Evolutionary conservation across 2,113 vertebrate species (phyloP).

Genomic region (Ranitomeya imitator): DNA sequence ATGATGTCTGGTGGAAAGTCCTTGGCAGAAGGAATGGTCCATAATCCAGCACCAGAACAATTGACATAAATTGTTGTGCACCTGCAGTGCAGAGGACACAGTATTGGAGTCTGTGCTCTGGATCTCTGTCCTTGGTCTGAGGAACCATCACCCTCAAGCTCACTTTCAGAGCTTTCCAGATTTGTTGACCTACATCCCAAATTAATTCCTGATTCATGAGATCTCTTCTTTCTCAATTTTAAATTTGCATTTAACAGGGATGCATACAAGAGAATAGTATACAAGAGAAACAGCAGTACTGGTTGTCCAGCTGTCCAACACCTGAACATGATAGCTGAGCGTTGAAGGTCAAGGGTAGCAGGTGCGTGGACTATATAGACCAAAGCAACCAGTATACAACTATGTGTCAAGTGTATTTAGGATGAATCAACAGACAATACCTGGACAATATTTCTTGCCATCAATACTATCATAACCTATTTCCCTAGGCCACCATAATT

Average conservation of each 20-base stretch:
- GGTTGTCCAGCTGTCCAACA: background rate
- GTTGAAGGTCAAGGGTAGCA: too few relatives aligned
- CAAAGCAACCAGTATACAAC: background rate
- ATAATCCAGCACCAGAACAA: conserved; percentile 48
- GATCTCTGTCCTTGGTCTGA: background rate
- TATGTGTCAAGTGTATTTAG: background rate
- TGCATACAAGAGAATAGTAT: background rate
- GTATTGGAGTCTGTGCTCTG: background rate
- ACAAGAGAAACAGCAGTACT: background rate
- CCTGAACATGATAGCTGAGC: background rate
- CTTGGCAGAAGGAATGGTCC: background rate
- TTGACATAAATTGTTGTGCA: conserved; percentile 26
- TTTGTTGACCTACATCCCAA: background rate
- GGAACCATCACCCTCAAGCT: conserved; percentile 82
- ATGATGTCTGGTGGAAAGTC: conserved; percentile 13
- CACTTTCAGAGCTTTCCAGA: background rate
- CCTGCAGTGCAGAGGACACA: conserved; percentile 33
- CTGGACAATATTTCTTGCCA: background rate
- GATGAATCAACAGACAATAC: background rate
- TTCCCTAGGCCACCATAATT: background rate
- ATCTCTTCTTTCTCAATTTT: background rate
- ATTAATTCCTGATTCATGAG: background rate
- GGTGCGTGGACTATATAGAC: background rate
- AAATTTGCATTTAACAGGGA: background rate
- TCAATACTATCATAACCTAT: background rate